Evolutionary conservation across 2,113 vertebrate genomes (phyloP).

Genomic region (Pogonocichla stellata): DNA sequence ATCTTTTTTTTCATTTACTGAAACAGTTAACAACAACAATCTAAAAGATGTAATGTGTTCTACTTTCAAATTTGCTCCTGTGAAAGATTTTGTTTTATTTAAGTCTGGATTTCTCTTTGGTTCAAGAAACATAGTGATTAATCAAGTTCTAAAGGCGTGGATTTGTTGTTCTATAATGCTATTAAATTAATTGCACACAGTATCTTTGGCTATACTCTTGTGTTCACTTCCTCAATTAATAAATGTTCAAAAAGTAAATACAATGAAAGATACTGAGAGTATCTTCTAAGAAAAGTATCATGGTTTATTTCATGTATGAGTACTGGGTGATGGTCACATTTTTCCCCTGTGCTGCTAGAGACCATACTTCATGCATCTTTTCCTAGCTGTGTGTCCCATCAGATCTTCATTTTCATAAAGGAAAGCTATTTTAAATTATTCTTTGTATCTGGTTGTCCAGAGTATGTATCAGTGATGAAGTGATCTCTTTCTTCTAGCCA

Average conservation of each 20-base stretch:
- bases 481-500: background rate
- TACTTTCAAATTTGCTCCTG: background rate
- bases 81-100: background rate
- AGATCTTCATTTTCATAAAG: background rate
- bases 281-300: background rate
- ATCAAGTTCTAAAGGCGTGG: background rate
- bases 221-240: background rate
- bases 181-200: slow-evolving; percentile 36
- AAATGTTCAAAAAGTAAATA: background rate
- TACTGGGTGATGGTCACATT: background rate
- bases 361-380: background rate
- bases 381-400: background rate
- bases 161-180: slow-evolving; percentile 1
- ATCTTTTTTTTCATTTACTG: background rate
- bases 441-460: background rate
- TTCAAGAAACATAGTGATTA: background rate
- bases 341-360: background rate
- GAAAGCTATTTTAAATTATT: background rate
- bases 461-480: background rate
- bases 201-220: background rate
- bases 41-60: background rate
- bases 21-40: background rate
- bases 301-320: background rate
- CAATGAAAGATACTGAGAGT: background rate
- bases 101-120: background rate